phyloP scores from a whole-genome alignment of 2,888 invertebrate genomes.

The Tipula helvola region DNA sequence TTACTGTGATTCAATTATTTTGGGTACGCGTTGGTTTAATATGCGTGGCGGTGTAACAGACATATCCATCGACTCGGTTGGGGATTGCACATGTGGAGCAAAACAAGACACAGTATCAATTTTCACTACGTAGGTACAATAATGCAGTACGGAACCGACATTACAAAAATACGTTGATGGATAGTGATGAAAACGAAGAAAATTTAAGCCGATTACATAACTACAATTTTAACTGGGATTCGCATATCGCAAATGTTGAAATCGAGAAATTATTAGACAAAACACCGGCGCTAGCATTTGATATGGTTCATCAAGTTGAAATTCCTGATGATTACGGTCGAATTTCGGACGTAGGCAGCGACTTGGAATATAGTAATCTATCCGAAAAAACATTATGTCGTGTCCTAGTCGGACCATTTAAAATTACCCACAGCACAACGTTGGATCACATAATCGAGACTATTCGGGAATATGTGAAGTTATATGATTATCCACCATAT shows the following conservation, averaged over 20 bases:
- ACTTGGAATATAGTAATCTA: slow-evolving; percentile 47
- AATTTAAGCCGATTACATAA: slow-evolving; percentile 36
- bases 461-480: slow-evolving; percentile 45
- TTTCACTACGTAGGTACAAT: slow-evolving; percentile 28
- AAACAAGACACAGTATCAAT: slow-evolving; percentile 36
- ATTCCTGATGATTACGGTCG: slow-evolving; percentile 41
- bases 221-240: slow-evolving; percentile 42
- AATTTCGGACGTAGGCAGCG: slow-evolving; percentile 40
- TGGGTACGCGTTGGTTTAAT: slow-evolving; percentile 54
- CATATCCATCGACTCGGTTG: slow-evolving; percentile 47
- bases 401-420: slow-evolving; percentile 43
- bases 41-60: slow-evolving; percentile 54
- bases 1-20: slow-evolving; percentile 47
- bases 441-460: slow-evolving; percentile 55
- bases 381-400: slow-evolving; percentile 42
- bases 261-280: slow-evolving; percentile 46
- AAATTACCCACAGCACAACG: slow-evolving; percentile 52
- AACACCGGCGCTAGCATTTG: slow-evolving; percentile 58
- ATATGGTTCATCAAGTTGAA: slow-evolving; percentile 52
- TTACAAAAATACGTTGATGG: not conserved
- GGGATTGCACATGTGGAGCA: slow-evolving; percentile 49
- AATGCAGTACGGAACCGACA: slow-evolving; percentile 33
- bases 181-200: slow-evolving; percentile 28
- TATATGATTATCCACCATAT: slow-evolving; percentile 63
- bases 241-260: slow-evolving; percentile 38